Conservation (phyloP, 2,113 vertebrate genomes). For the Zapornia atra region DNA sequence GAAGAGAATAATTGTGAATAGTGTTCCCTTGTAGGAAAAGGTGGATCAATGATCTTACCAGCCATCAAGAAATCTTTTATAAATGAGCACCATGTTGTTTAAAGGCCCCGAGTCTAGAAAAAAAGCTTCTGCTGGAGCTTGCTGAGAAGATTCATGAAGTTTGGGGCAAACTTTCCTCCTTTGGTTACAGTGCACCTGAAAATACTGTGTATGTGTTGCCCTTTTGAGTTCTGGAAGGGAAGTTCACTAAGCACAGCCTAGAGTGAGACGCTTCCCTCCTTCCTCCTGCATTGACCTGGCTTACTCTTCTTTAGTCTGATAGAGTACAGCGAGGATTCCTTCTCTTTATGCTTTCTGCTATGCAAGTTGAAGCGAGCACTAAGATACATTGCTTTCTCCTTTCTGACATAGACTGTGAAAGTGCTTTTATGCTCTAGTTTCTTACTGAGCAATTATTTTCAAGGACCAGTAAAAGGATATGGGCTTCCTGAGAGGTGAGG, state of each 20-base stretch:
- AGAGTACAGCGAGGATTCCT: background rate
- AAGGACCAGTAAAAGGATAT: background rate
- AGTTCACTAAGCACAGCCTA: background rate
- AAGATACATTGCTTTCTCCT: background rate
- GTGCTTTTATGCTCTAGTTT: background rate
- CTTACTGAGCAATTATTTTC: background rate
- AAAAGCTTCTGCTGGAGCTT: background rate
- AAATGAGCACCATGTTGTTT: background rate
- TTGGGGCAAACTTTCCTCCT: background rate
- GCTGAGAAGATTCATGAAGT: background rate
- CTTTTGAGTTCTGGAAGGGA: background rate
- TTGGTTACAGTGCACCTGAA: background rate
- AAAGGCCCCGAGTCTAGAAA: background rate
- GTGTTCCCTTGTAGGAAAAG: background rate
- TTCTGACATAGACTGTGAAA: background rate
- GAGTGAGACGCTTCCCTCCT: background rate
- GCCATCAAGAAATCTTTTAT: background rate
- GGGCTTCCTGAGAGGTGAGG: background rate
- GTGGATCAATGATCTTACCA: background rate
- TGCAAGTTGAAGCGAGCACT: background rate
- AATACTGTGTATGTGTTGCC: background rate
- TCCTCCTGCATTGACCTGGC: background rate
- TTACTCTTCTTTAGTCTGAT: background rate
- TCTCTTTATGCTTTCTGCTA: background rate
- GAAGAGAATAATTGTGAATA: background rate